A percentile compares a stretch with the other conserved stretches of the same genome.
Evolutionary conservation across 2,888 invertebrate species (phyloP).

Genomic region (Cryptops parisi): DNA sequence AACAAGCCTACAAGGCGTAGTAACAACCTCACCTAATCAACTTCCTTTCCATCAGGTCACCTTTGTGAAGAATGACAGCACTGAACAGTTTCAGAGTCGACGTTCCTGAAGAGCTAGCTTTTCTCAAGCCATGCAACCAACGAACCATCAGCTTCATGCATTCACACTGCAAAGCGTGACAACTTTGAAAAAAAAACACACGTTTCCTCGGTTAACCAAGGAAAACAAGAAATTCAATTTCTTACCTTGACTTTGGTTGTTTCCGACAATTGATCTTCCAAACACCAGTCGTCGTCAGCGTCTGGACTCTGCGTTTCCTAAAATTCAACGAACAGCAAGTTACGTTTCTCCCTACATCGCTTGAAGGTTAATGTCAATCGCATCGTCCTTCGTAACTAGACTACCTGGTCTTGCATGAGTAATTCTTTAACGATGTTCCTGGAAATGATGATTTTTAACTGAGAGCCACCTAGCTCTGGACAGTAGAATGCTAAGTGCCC

Average conservation of each 20-base stretch:
- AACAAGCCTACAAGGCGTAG: too few relatives aligned
- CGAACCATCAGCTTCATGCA: conserved; percentile 93
- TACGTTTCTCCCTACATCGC: too few relatives aligned
- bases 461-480: conserved; percentile 74
- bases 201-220: conserved; percentile 11
- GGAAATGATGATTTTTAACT: conserved; percentile 87
- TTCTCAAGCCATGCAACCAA: conserved; percentile 82
- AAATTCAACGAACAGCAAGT: too few relatives aligned
- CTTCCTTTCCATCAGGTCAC: conserved; percentile 51
- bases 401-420: conserved; percentile 47
- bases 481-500: conserved; percentile 89
- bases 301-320: too few relatives aligned
- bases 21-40: conserved; percentile 33
- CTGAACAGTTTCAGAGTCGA: conserved; percentile 89
- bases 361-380: too few relatives aligned
- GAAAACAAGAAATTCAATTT: conserved; percentile 10
- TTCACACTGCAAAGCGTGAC: conserved; percentile 40
- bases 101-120: conserved; percentile 71
- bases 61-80: conserved; percentile 85
- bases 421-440: conserved; percentile 91
- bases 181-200: conserved; percentile 1
- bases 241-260: conserved; percentile 62
- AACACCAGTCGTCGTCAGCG: conserved; percentile 57
- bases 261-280: conserved; percentile 70
- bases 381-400: too few relatives aligned